Evolutionary conservation across 2,797 vertebrate genomes (phyloP).

Genomic region (Telmatherina bonti): DNA sequence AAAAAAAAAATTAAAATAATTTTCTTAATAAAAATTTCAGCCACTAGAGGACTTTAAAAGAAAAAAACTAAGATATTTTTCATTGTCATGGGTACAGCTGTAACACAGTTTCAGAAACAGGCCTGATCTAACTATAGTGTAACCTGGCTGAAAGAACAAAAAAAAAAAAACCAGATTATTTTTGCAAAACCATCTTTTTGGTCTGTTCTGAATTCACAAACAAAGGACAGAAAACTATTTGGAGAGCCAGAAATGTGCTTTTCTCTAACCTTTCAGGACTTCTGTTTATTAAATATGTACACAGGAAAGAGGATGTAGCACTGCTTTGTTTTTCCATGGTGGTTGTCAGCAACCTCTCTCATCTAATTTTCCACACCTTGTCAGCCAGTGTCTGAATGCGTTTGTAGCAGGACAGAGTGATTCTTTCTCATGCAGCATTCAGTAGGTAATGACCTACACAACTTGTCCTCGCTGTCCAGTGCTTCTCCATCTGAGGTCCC

Average conservation of each 20-base stretch:
- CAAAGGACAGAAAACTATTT: too few species aligned
- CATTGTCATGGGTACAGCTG: too few species aligned
- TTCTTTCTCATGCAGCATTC: constrained; percentile 66
- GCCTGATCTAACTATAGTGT: too few species aligned
- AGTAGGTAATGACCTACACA: constrained; percentile 68
- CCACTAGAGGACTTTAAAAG: neutral
- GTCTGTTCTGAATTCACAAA: neutral
- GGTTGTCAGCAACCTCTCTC: constrained; percentile 12
- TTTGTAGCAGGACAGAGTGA: constrained; percentile 66
- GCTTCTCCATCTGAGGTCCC: constrained; percentile 46
- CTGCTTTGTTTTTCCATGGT: constrained; percentile 33
- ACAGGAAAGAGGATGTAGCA: constrained; percentile 9
- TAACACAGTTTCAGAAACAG: too few species aligned
- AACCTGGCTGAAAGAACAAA: neutral
- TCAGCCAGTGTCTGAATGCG: constrained; percentile 47
- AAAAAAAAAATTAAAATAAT: too few species aligned
- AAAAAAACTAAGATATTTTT: too few species aligned
- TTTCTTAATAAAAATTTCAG: neutral
- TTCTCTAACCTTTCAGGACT: neutral
- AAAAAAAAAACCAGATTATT: neutral
- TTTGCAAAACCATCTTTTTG: neutral
- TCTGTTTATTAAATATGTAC: neutral
- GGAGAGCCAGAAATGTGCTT: neutral
- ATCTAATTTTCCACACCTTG: constrained; percentile 58
- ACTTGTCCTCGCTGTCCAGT: constrained; percentile 58